Conservation (phyloP, 2,113 vertebrate species). For the Lichenostomus cassidix region DNA sequence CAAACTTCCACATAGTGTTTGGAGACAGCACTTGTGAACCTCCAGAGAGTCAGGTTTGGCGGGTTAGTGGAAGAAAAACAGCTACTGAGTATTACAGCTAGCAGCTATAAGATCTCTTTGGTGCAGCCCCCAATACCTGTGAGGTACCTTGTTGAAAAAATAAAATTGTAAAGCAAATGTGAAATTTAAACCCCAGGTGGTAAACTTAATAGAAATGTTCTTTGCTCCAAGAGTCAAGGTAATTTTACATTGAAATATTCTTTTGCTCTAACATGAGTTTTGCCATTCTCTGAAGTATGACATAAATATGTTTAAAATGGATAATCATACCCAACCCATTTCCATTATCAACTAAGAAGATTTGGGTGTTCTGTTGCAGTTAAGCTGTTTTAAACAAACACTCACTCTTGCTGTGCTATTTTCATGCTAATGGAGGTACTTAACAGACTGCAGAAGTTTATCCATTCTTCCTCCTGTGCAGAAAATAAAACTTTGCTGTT, state of each 20-base stretch:
- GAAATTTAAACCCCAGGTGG: not conserved
- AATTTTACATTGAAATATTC: constrained; percentile 37
- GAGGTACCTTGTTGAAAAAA: not conserved
- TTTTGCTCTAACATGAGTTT: constrained; percentile 40
- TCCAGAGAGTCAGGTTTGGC: not conserved
- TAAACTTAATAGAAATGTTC: not conserved
- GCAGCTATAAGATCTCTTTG: not conserved
- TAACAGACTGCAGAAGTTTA: not conserved
- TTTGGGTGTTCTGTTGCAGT: not conserved
- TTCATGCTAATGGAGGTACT: not conserved
- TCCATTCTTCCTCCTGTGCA: not conserved
- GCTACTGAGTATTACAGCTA: not conserved
- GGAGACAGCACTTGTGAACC: not conserved
- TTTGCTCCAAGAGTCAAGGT: constrained; percentile 29
- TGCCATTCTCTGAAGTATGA: constrained; percentile 13
- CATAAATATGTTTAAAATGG: constrained; percentile 24
- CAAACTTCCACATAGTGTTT: not conserved
- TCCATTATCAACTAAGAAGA: constrained; percentile 10
- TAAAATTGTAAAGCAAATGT: not conserved
- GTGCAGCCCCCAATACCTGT: not conserved
- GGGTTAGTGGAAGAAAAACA: not conserved
- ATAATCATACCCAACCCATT: not conserved
- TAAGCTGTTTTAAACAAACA: constrained; percentile 29
- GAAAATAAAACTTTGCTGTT: not conserved
- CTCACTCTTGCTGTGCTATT: not conserved